These are phyloP conservation scores for Ricordea florida DNA, from an alignment of 92 coral and sea anemone species.

Conservation along the genomic window DNA sequence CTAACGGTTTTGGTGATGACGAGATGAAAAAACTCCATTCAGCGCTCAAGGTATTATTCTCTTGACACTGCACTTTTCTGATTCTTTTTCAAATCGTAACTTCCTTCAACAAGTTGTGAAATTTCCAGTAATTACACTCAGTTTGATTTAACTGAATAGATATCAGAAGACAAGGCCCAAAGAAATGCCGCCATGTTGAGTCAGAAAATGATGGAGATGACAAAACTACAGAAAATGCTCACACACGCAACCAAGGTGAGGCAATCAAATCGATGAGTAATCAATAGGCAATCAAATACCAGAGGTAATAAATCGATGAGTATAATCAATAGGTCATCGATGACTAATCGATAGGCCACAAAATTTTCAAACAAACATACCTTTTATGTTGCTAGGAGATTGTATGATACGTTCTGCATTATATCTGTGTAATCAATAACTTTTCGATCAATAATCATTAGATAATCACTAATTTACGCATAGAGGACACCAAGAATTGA, in stretches of 20 bases:
- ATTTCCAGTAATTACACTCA: neutral
- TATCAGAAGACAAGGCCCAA: slow-evolving; percentile 76
- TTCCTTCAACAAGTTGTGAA: neutral
- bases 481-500: no score
- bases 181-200: slow-evolving; percentile 83
- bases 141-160: slow-evolving; percentile 18
- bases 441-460: no score
- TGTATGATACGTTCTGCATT: no score
- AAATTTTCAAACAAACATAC: no score
- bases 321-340: neutral
- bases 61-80: neutral
- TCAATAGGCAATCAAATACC: no score
- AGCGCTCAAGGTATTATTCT: slow-evolving; percentile 22
- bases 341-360: no score
- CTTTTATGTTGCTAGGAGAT: neutral
- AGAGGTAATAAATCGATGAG: neutral
- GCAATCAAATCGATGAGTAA: no score
- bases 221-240: slow-evolving; percentile 92
- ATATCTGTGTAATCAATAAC: no score
- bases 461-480: no score
- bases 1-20: slow-evolving; percentile 6
- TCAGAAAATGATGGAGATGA: slow-evolving; percentile 92
- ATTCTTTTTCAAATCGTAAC: neutral
- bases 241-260: slow-evolving; percentile 94
- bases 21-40: slow-evolving; percentile 18